Percentiles rank a stretch among this genome's conserved stretches.
Conservation (phyloP, 2,888 invertebrate species). For the Erynnis tages region DNA sequence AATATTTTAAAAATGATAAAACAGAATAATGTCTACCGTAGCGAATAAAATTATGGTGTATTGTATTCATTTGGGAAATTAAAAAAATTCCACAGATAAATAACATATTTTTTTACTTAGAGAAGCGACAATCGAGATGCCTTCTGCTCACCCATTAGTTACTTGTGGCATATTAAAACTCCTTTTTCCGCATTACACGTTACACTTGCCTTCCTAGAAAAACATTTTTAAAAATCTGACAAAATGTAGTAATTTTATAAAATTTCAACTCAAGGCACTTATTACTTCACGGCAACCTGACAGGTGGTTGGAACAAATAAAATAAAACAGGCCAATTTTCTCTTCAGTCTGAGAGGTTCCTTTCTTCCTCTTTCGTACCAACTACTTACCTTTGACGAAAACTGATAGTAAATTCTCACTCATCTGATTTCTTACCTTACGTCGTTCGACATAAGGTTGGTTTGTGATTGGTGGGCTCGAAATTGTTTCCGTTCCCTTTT, state of each 20-base stretch:
- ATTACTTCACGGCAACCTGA: constrained; percentile 36
- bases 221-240: neutral
- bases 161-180: no score
- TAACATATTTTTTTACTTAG: no score
- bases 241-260: neutral
- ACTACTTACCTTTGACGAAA: constrained; percentile 32
- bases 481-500: constrained; percentile 40
- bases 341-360: constrained; percentile 37
- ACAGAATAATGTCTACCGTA: no score
- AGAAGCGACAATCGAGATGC: no score
- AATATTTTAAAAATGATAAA: no score
- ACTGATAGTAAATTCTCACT: constrained; percentile 25
- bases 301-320: constrained; percentile 56
- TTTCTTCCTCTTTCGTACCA: constrained; percentile 50
- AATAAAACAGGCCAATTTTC: constrained; percentile 66
- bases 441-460: neutral
- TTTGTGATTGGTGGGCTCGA: constrained; percentile 18
- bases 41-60: no score
- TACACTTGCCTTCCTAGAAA: no score
- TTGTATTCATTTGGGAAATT: no score
- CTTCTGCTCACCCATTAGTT: no score
- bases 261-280: neutral
- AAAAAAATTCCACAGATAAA: no score
- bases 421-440: constrained; percentile 34
- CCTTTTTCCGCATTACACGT: no score